Conservation (phyloP, 2,888 invertebrate genomes). For the Philopedon plagiatum region DNA sequence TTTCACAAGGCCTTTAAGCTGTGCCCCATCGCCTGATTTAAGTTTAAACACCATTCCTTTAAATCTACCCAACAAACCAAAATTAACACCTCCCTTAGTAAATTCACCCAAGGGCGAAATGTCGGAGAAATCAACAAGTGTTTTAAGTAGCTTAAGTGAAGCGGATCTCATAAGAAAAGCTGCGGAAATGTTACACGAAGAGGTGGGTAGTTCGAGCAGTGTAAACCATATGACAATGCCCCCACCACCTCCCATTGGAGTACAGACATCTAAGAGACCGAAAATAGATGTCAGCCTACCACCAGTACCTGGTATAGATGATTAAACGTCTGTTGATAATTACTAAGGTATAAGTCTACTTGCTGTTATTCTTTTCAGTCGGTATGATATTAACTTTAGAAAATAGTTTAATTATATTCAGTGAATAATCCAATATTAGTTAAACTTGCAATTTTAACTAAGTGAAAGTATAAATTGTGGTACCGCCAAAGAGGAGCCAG, state of each 20-base stretch:
- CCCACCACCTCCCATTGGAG: constrained; percentile 25
- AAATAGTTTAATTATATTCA: not conserved
- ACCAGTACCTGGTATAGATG: constrained; percentile 66
- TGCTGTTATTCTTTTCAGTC: not conserved
- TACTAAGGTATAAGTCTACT: not conserved
- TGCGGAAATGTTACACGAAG: constrained; percentile 72
- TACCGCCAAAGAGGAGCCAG: too few species aligned
- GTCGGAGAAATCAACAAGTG: constrained; percentile 64
- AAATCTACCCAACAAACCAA: constrained; percentile 64
- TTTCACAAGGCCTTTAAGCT: constrained; percentile 55
- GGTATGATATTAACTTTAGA: not conserved
- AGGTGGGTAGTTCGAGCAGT: constrained; percentile 19
- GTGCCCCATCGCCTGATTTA: constrained; percentile 23
- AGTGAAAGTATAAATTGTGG: too few species aligned
- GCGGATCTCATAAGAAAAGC: constrained; percentile 74
- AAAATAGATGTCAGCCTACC: constrained; percentile 63
- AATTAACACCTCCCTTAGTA: constrained; percentile 55
- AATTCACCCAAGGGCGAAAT: constrained; percentile 46
- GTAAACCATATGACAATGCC: not conserved
- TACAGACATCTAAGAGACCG: constrained; percentile 55
- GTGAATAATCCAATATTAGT: not conserved
- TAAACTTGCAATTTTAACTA: not conserved
- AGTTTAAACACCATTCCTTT: constrained; percentile 63
- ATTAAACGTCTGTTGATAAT: not conserved
- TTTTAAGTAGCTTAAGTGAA: constrained; percentile 72